Conservation (phyloP, 2,888 invertebrate species). For the Temnothorax unifasciatus region DNA sequence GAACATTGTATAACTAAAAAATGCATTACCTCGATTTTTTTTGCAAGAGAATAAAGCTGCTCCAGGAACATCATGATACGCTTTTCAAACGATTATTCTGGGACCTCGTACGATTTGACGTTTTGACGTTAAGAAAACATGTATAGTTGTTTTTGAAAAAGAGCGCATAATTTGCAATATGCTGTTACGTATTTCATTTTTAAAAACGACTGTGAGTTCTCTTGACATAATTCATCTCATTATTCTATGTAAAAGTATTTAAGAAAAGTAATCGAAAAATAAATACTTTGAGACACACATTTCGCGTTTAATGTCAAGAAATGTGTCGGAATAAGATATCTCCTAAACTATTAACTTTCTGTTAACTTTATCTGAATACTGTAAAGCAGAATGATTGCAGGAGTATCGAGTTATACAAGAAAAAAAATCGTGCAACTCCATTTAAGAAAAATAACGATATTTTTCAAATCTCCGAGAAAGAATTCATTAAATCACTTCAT, state of each 20-base stretch:
- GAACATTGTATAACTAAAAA: not conserved
- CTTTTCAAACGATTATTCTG: not conserved
- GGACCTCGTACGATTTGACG: not conserved
- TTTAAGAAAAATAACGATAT: not conserved
- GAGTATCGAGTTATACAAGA: not conserved
- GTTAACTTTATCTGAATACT: not conserved
- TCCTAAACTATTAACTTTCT: not conserved
- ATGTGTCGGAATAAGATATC: not conserved
- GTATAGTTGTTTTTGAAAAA: not conserved
- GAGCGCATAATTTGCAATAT: not conserved
- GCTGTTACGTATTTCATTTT: not conserved
- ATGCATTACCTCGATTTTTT: not conserved
- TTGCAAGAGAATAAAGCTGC: not conserved
- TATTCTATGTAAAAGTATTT: not conserved
- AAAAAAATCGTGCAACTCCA: not conserved
- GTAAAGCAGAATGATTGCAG: not conserved
- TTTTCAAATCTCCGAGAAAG: not conserved
- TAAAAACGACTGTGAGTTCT: not conserved
- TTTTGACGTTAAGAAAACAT: not conserved
- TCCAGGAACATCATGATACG: not conserved
- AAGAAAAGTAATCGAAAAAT: not conserved
- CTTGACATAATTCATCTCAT: not conserved
- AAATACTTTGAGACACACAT: not conserved
- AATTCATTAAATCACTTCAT: not conserved
- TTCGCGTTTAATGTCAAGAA: conserved; percentile 1